Evolutionary conservation across 1,140 invertebrate genomes (phyloP), one percentile per base, ranked within the genome.

Genomic region (Eufriesea mexicana): DNA sequence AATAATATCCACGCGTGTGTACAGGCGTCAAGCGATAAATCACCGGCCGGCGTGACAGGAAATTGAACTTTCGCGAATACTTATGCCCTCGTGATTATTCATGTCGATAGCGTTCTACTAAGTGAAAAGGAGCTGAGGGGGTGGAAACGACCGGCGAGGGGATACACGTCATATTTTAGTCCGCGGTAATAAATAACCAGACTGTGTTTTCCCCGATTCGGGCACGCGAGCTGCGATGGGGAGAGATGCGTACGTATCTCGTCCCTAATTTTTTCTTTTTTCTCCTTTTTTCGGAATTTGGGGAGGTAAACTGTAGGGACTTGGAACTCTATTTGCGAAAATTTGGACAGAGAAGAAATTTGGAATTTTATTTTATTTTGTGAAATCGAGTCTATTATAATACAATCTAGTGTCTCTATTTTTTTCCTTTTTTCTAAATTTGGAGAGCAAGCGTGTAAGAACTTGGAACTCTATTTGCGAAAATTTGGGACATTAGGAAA

Each of bases 51-150:
- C 81, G 82, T 86, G 81, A 89, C 77, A 85, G 88, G 88, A 89
- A 89, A 89, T 89, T 89, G 88, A 89, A 89, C 88, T 89, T 89
- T 89, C 79, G 84, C 62, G 88, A 89, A 86, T 89, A 89, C 88
- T 89, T 89, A 86, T 89, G 75, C 88, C 79, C 75, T 72, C 79
- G 87, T 84, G 88, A 86, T 89, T 89, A 89, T 89, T 89, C 85
- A 86, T 84, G 84, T 81, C 82, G 85, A 86, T 89, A 74, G 79
- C 62, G 67, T 82, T 76, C 54, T 82, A 67, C 79, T 80, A 82
- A 82, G 79, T 82, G 74, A 78, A 85, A 85, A 79, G 45, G 45
- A 28, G 61, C 10, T 8, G 5, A 8, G 14, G 28, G 42, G 45
- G 10, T 20, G 23, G 23, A 18, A 14, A 28, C 28, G 16, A 42